Evolutionary conservation across 2,888 invertebrate genomes (phyloP).

Genomic region (Mimumesa dahlbomi): DNA sequence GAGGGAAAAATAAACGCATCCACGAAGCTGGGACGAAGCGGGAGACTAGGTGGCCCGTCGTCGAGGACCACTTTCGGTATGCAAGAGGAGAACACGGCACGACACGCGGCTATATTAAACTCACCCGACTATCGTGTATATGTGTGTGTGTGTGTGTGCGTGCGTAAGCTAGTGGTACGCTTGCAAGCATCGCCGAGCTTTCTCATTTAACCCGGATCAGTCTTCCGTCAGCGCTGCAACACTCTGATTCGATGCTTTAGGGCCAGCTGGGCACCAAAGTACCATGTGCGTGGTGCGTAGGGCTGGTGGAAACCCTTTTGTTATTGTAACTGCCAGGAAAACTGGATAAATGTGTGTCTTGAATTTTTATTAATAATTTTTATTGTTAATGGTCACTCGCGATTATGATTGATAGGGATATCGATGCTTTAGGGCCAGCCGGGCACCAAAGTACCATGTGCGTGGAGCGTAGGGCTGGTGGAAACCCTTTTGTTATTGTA

Average conservation of each 20-base stretch:
- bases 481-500: too few relatives aligned
- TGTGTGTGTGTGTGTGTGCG: slow-evolving; percentile 39
- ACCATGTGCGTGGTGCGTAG: too few relatives aligned
- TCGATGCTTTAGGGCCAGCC: too few relatives aligned
- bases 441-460: too few relatives aligned
- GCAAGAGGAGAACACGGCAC: slow-evolving; percentile 59
- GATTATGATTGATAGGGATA: too few relatives aligned
- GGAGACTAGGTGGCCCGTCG: slow-evolving; percentile 36
- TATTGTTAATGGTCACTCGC: too few relatives aligned
- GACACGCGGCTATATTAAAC: slow-evolving; percentile 66
- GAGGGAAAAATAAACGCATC: slow-evolving; percentile 42
- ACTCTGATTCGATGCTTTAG: background rate
- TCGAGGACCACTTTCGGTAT: slow-evolving; percentile 65
- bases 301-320: too few relatives aligned
- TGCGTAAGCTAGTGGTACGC: slow-evolving; percentile 41
- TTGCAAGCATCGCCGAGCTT: slow-evolving; percentile 42
- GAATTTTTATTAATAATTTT: too few relatives aligned
- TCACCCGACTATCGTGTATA: slow-evolving; percentile 31
- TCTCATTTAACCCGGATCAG: slow-evolving; percentile 33
- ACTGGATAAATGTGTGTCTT: too few relatives aligned
- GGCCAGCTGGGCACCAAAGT: background rate
- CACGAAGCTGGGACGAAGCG: slow-evolving; percentile 15
- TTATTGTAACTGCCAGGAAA: too few relatives aligned
- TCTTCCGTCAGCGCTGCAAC: background rate
- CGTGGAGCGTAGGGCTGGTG: too few relatives aligned